Evolutionary conservation across 2,888 invertebrate species (phyloP).

Genomic region (Drosophila subquinaria): DNA sequence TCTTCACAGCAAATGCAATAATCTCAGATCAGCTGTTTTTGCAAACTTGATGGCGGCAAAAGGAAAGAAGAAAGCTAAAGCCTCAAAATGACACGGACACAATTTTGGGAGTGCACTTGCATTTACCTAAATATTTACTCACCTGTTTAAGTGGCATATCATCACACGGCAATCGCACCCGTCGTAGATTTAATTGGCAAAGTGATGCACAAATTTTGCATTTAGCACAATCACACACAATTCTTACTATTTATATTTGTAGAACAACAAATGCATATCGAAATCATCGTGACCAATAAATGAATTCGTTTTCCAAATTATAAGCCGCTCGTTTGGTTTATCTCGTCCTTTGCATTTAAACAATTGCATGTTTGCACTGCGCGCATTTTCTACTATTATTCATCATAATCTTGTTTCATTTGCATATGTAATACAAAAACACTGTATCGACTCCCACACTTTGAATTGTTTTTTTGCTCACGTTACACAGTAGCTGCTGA

Average conservation of each 20-base stretch:
- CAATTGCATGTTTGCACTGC: conserved; percentile 65
- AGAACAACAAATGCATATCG: conserved; percentile 44
- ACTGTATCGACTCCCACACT: conserved; percentile 42
- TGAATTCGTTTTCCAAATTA: conserved; percentile 46
- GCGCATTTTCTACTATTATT: conserved; percentile 32
- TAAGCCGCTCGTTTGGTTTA: conserved; percentile 30
- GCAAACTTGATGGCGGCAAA: conserved; percentile 47
- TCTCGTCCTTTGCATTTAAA: conserved; percentile 61
- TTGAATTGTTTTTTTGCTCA: conserved; percentile 37
- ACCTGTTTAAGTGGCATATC: conserved; percentile 85
- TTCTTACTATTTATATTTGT: conserved; percentile 38
- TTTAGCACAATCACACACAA: conserved; percentile 64
- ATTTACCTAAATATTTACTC: conserved; percentile 52
- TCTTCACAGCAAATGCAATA: conserved; percentile 55
- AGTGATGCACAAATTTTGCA: conserved; percentile 71
- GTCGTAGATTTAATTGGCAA: conserved; percentile 82
- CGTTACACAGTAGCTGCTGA: conserved; percentile 34
- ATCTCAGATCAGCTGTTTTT: conserved; percentile 72
- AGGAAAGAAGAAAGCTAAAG: conserved; percentile 18
- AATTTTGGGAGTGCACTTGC: background rate
- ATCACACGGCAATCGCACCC: conserved; percentile 84
- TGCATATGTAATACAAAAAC: conserved; percentile 46
- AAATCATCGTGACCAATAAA: conserved; percentile 44
- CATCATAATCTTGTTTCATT: conserved; percentile 26
- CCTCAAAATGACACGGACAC: conserved; percentile 20